A percentile compares a stretch with the other conserved stretches of the same genome.
These are phyloP conservation scores for Panurus biarmicus DNA, from an alignment of 2,113 vertebrate genomes.

Conservation along the genomic window DNA sequence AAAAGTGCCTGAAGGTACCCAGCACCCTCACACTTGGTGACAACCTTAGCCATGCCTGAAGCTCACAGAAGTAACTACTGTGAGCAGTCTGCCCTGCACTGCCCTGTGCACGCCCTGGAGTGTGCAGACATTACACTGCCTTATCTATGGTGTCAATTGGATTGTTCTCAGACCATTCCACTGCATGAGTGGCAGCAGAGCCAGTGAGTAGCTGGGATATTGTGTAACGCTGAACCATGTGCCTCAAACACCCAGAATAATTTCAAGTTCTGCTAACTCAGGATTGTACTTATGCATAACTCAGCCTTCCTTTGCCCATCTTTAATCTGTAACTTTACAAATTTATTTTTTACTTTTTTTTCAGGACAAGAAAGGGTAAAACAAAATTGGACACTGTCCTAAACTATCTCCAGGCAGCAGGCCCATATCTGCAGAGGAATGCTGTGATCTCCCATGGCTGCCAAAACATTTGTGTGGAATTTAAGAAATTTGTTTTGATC, in stretches of 20 bases:
- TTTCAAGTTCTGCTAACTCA: background rate
- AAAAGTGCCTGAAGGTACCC: background rate
- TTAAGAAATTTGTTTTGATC: slow-evolving; percentile 33
- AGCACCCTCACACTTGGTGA: background rate
- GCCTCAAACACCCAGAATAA: background rate
- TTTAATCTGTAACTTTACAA: background rate
- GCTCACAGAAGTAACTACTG: background rate
- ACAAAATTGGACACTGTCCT: background rate
- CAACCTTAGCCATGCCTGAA: background rate
- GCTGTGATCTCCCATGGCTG: background rate
- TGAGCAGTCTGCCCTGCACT: background rate
- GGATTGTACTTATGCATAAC: background rate
- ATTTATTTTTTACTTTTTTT: background rate
- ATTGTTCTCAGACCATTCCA: background rate
- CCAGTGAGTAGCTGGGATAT: rapidly evolving
- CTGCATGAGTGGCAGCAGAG: background rate
- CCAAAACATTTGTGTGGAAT: slow-evolving; percentile 25
- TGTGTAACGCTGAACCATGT: background rate
- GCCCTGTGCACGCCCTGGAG: background rate
- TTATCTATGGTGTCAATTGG: background rate
- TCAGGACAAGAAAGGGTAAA: background rate
- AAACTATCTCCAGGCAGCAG: background rate
- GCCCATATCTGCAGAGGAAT: background rate
- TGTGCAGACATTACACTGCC: background rate
- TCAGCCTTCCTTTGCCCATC: background rate